Evolutionary conservation across 2,797 vertebrate genomes (phyloP), one percentile per base, ranked within the genome.

Genomic region (Notoglanidium macrostoma): DNA sequence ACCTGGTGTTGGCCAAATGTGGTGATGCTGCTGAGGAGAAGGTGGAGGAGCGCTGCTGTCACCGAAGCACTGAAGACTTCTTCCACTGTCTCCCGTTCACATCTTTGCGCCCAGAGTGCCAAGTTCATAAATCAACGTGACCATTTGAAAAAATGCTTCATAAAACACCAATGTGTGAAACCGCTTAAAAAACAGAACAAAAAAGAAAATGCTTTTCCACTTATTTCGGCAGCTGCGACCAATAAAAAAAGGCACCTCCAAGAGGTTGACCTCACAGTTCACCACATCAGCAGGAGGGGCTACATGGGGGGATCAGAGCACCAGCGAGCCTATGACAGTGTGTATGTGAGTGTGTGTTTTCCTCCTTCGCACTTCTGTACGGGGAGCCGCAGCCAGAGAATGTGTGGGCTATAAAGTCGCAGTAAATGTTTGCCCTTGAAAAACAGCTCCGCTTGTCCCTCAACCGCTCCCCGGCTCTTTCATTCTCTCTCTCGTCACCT

Each of bases 101-200:
- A 92, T 88, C 86, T 89, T 90, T 78, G 87, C 83, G 86, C 85
- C 82, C n/a, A 63, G 65, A 70, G 81, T 12, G 67, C 72, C 59
- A 54, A 90, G 51, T 93, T 89, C 88, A 91, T 94, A 94, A 95
- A 95, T 95, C 92, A 93, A 79, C 82, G 55, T 21, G 57, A 83
- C 88, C 82, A 91, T 90, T 83, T 91, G 88, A 21, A 77, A 92
- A 87, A 92, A 87, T 85, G 86, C 91, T 94, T 92, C 86, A 93
- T 92, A 91, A 95, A 93, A 93, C 91, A 92, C 91, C 92, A 93
- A 94, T 90, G 90, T 95, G 94, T 93, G 89, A 93, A 94, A 92
- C 86, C 89, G 87, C 92, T 94, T 92, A 92, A 85, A 65, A 76
- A 91, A 88, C 77, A 86, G 89, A 92, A 92, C 89, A 92, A 92